A percentile compares a stretch with the other conserved stretches of the same genome.
Evolutionary conservation across 2,113 vertebrate species (phyloP).

Genomic region (Chamaetylas fuelleborni): DNA sequence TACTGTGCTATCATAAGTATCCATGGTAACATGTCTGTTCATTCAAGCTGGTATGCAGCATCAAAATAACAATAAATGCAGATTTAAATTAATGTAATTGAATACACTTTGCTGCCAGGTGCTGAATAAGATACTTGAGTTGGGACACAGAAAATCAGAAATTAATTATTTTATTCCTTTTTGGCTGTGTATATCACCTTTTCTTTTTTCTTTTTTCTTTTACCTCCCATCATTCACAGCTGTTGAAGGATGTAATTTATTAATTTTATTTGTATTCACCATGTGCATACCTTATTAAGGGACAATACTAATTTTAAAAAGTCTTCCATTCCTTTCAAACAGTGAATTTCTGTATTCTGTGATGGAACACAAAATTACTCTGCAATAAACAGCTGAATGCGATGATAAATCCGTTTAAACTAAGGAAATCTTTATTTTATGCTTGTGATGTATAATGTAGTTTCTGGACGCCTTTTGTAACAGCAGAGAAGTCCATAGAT

Average conservation of each 20-base stretch:
- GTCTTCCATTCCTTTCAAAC: not conserved
- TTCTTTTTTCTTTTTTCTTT: not conserved
- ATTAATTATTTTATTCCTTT: not conserved
- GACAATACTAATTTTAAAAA: not conserved
- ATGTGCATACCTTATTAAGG: not conserved
- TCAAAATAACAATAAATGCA: slow-evolving; percentile 37
- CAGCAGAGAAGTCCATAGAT: not conserved
- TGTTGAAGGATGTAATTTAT: not conserved
- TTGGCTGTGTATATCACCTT: not conserved
- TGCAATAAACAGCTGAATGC: not conserved
- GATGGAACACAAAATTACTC: not conserved
- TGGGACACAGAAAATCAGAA: not conserved
- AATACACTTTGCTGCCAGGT: not conserved
- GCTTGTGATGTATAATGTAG: not conserved
- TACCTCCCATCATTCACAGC: not conserved
- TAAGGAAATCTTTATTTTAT: not conserved
- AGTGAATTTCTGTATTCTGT: not conserved
- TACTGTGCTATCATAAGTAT: slow-evolving; percentile 10
- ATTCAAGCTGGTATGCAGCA: not conserved
- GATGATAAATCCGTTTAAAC: not conserved
- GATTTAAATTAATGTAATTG: not conserved
- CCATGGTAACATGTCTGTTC: slow-evolving; percentile 51
- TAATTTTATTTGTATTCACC: not conserved
- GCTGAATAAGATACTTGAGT: not conserved
- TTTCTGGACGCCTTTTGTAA: not conserved